phyloP scores from a whole-genome alignment of 2,888 invertebrate genomes.

The Drosophila nr. perissopoda region DNA sequence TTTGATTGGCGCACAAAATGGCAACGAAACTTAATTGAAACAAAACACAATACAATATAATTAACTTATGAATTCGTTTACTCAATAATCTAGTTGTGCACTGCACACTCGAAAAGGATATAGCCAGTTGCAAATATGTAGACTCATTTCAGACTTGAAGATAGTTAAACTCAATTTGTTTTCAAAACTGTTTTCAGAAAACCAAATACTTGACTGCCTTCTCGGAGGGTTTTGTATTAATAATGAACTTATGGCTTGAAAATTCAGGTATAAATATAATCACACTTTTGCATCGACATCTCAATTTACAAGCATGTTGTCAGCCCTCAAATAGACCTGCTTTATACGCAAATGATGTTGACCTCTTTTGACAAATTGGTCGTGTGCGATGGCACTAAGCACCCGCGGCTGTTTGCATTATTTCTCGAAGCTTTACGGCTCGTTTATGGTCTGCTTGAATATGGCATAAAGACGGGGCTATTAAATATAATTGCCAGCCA shows the following conservation, averaged over 20 bases:
- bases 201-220: no score
- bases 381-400: constrained; percentile 32
- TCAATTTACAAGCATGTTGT: neutral
- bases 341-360: constrained; percentile 21
- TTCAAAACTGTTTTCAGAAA: neutral
- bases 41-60: constrained; percentile 22
- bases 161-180: neutral
- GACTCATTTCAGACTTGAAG: neutral
- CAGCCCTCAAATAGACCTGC: constrained; percentile 11
- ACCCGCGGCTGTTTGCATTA: constrained; percentile 22
- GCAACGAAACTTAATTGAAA: constrained; percentile 28
- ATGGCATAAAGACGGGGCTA: constrained; percentile 57
- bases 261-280: constrained; percentile 11
- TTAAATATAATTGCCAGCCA: constrained; percentile 77
- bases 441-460: constrained; percentile 61
- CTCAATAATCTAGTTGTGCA: constrained; percentile 1
- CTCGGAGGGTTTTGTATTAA: neutral
- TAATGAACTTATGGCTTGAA: neutral
- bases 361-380: constrained; percentile 57
- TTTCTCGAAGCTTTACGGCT: constrained; percentile 38
- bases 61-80: constrained; percentile 8
- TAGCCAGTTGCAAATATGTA: neutral
- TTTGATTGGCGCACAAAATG: constrained; percentile 39
- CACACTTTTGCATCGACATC: constrained; percentile 1
- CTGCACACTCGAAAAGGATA: no score